Evolutionary conservation across 2,888 invertebrate genomes (phyloP), one percentile per base, ranked within the genome.

Genomic region (Chamaedrilus cognettii): DNA sequence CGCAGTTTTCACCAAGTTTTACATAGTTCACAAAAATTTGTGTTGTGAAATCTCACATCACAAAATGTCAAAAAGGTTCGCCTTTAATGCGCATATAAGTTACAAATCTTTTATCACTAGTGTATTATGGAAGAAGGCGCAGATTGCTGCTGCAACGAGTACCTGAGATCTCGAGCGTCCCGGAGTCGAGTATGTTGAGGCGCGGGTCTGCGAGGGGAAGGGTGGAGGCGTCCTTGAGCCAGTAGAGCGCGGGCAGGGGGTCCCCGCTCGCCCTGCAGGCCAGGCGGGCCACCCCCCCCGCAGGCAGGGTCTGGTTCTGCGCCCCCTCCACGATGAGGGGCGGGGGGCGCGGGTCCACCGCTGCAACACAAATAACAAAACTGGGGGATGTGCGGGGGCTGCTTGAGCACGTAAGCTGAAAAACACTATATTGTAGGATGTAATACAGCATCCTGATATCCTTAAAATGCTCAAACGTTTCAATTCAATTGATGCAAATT

Each of bases 311-410:
- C 85, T 93, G 93, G 86, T 94, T 94, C 68, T 90, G 89, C 5
- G 94, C 93, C 1, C 93, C 93, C 71, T 91, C 87, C 82, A 91
- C 89, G 77, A 95, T 93, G 75, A 93, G 90, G 56, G 94, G 94
- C 19, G 94, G 94, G 3, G 82, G 81, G 31, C 81, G 72, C 3
- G 76, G 75, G 70, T 83, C 81, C 59, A 77, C 75, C 35, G 78
- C 81, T 81, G 75, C 34, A 70, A 74, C 60, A 7, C 11, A n/a
- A n/a, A n/a, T n/a, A n/a, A n/a, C n/a, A n/a, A n/a, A n/a, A n/a
- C n/a, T n/a, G n/a, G n/a, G n/a, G n/a, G n/a, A n/a, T n/a, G n/a
- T n/a, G n/a, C n/a, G n/a, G n/a, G n/a, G n/a, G n/a, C n/a, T n/a
- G n/a, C n/a, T n/a, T n/a, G n/a, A n/a, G n/a, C n/a, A n/a, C n/a